Base-by-base conservation (phyloP, 2,888 invertebrate genomes). In the Mimachlamys varia region DNA sequence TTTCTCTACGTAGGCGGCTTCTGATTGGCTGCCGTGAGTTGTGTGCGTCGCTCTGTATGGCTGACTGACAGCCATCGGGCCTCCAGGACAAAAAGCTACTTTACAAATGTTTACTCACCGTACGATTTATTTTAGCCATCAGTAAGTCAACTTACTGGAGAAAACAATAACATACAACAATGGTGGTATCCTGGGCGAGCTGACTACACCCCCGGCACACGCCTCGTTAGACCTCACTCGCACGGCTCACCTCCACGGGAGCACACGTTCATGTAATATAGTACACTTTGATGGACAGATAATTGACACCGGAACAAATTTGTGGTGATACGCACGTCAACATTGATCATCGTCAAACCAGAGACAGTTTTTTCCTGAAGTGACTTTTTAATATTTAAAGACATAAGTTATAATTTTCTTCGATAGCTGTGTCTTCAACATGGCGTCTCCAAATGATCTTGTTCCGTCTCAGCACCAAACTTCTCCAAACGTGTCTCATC, bases 51-150 rank as follows among this genome's bases (percentile, higher is more conserved):
- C 89, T 91, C 88, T 89, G 92, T 92, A 90, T 76, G 90, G n/a
- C 87, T 88, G 89, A 92, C 91, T 91, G 92, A 92, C 92, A 92
- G 91, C 49, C 87, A 87, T 89, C 89, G 89, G 89, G 89, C 90
- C 91, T 90, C 89, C 91, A 91, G 93, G 90, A 92, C 92, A 93
- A 93, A 93, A 91, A 91, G 92, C 92, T 91, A 92, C 92, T 92
- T 90, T 92, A 90, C 90, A 91, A 91, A 91, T 92, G 91, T 91
- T 93, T 93, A 92, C 90, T 89, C 92, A 87, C 89, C 91, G 90
- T 88, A 90, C 93, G 94, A 94, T 95, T 94, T 95, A 95, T 95
- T 94, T 94, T 93, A 92, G 93, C 27, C 93, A 93, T 94, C 94
- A 93, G 93, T 91, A 92, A 94, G 94, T 93, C 93, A 94, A 93